Evolutionary conservation across 2,888 invertebrate species (phyloP).

Genomic region (Dichetophora obliterata): DNA sequence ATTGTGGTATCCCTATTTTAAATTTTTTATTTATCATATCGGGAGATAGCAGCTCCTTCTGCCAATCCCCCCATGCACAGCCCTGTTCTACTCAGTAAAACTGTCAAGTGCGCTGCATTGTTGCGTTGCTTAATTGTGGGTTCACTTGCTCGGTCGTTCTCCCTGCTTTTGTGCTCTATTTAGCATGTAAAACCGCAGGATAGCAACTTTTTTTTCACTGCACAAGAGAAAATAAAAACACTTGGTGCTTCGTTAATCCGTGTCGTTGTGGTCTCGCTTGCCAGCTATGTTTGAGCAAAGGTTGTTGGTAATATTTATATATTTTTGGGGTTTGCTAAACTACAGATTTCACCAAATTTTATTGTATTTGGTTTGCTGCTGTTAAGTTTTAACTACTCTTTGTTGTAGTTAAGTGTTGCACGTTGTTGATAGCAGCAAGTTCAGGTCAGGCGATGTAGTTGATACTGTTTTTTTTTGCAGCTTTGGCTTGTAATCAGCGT

Average conservation of each 20-base stretch:
- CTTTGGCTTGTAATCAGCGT: too few species aligned
- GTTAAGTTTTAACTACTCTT: not conserved
- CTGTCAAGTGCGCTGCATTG: conserved; percentile 15
- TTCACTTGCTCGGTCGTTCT: not conserved
- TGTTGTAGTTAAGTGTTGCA: conserved; percentile 13
- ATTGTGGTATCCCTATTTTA: too few species aligned
- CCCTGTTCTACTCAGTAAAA: conserved; percentile 2
- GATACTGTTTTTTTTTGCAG: too few species aligned
- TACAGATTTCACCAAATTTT: conserved; percentile 8
- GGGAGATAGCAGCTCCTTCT: too few species aligned
- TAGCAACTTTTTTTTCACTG: not conserved
- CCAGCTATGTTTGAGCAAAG: not conserved
- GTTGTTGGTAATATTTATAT: not conserved
- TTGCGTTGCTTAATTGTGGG: not conserved
- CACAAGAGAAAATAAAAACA: not conserved
- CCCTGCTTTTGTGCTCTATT: conserved; percentile 24
- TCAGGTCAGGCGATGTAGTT: not conserved
- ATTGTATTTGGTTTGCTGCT: not conserved
- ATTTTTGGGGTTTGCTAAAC: not conserved
- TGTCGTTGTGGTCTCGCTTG: not conserved
- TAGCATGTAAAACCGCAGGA: conserved; percentile 7
- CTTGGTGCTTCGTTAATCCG: not conserved
- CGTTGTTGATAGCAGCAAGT: not conserved
- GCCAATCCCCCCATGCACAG: not conserved
- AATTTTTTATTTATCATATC: too few species aligned